Evolutionary conservation across 2,797 vertebrate genomes (phyloP), one percentile per base, ranked within the genome.

Genomic region (Spinus olivaceus): DNA sequence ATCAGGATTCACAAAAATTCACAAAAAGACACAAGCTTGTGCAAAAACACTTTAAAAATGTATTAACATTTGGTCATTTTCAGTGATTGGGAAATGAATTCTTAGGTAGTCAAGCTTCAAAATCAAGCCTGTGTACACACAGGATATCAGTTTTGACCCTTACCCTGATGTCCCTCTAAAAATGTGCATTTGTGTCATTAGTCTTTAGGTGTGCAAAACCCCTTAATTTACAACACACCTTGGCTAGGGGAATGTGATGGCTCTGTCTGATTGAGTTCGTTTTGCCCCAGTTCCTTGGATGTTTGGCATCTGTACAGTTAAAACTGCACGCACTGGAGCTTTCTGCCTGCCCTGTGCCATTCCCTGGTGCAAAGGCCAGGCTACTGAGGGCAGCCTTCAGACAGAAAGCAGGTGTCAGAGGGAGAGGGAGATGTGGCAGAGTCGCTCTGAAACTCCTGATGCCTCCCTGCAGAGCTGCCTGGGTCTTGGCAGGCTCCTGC

Each of bases 401-500:
- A 92, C 87, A 35, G 39, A 84, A 50, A 54, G 46, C 9, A 10
- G 32, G 72, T 70, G 81, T 90, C 65, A 72, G 28, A 66, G 82
- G 69, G 49, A 92, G 63, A 60, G 84, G 61, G 60, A 79, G 50
- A 78, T 35, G 72, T 2, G 2, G 66, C 74, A 74, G 79, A 89
- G 70, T 86, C 0, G 2, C 66, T 57, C 69, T 41, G 64, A 8
- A 14, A 47, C 71, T 95, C 47, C 18, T 0, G 1, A 5, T 66
- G 82, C 91, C 69, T 91, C 87, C 91, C 87, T n/a, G 76, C 90
- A 88, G 91, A 86, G 90, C 86, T 3, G 27, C 91, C 74, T 8
- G 6, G 69, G 33, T 57, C 73, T 82, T 81, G 6, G 79, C 6
- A 7, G 32, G 66, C 77, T 96, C 73, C 76, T 16, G 72, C 81